Conservation (phyloP, 2,113 vertebrate species). For the Coptodon bakossiorum region DNA sequence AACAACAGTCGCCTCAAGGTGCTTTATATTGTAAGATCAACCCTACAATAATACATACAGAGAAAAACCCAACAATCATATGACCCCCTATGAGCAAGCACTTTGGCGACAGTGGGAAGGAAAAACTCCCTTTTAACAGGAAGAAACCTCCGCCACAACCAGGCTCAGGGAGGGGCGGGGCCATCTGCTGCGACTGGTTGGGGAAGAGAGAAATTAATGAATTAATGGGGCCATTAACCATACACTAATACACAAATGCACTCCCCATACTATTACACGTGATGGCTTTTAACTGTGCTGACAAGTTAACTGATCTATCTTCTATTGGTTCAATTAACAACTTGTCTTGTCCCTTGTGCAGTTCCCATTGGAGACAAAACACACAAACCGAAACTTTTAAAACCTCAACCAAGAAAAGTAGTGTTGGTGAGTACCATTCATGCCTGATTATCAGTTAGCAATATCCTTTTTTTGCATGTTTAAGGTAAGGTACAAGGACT, state of each 20-base stretch:
- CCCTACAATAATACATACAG: no score
- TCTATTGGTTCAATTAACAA: neutral
- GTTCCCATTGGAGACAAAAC: conserved; percentile 78
- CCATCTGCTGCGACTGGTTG: fast-evolving
- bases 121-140: no score
- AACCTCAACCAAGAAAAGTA: conserved; percentile 82
- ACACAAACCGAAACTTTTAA: conserved; percentile 86
- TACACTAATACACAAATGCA: neutral
- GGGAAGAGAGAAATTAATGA: neutral
- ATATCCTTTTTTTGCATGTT: neutral
- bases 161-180: neutral
- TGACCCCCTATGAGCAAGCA: no score
- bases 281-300: neutral
- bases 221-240: neutral
- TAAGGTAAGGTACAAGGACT: neutral
- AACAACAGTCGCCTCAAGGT: no score
- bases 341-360: conserved; percentile 43
- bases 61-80: no score
- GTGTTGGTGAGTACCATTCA: conserved; percentile 79
- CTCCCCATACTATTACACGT: neutral
- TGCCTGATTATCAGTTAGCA: neutral
- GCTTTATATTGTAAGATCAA: no score
- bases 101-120: no score
- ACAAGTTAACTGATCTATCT: neutral
- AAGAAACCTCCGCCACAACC: no score